A percentile compares a stretch with the other conserved stretches of the same genome.
Conservation (phyloP, 2,113 vertebrate genomes). For the Coregonus clupeaformis region DNA sequence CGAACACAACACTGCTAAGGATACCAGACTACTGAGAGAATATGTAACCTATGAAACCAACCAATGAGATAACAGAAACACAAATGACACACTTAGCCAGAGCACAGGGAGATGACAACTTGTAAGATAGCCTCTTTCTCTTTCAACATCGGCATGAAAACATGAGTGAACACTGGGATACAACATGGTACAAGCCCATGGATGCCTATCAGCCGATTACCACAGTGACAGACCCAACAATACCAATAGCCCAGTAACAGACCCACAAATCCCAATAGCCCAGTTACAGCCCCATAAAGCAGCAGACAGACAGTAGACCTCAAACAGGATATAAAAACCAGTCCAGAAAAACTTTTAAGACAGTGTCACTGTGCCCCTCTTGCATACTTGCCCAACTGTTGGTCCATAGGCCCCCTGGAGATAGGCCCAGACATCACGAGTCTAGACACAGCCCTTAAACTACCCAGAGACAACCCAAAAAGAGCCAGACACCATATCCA, state of each 20-base stretch:
- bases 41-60: not conserved
- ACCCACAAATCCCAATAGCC: slow-evolving; percentile 21
- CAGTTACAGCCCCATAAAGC: slow-evolving; percentile 7
- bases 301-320: not conserved
- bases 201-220: not conserved
- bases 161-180: slow-evolving; percentile 21
- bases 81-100: slow-evolving; percentile 11
- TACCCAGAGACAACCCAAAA: not conserved
- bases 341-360: slow-evolving; percentile 13
- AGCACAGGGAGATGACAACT: slow-evolving; percentile 42
- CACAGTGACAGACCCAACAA: slow-evolving; percentile 8
- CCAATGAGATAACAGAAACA: slow-evolving; percentile 5
- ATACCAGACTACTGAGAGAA: not conserved
- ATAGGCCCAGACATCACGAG: slow-evolving; percentile 20
- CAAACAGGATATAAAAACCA: not conserved
- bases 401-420: slow-evolving; percentile 24
- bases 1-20: not conserved
- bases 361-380: slow-evolving; percentile 8
- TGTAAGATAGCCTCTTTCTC: slow-evolving; percentile 27
- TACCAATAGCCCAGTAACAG: slow-evolving; percentile 31
- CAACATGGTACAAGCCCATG: slow-evolving; percentile 28
- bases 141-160: slow-evolving; percentile 45
- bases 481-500: not conserved
- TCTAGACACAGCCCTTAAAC: slow-evolving; percentile 5
- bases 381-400: slow-evolving; percentile 21